These are phyloP conservation scores for Standfussiana lucernea DNA, from an alignment of 2,888 invertebrate species.

Conservation along the genomic window DNA sequence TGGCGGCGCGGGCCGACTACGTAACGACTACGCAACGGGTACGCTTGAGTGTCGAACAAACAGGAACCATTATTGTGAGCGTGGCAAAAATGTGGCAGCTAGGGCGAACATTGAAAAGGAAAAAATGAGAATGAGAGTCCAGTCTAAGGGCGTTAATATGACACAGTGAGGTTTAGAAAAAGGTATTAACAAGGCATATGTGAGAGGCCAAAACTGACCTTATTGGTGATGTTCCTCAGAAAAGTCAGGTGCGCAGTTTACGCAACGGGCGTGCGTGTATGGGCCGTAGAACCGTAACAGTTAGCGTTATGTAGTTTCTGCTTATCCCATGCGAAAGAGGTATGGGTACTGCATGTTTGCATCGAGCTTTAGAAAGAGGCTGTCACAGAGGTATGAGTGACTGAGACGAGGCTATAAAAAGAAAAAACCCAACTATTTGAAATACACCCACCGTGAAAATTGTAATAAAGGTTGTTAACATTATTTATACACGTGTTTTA, in stretches of 20 bases:
- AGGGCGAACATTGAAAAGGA: neutral
- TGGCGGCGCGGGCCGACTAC: slow-evolving; percentile 37
- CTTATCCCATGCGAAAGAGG: neutral
- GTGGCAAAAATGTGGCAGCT: slow-evolving; percentile 7
- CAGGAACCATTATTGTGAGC: slow-evolving; percentile 32
- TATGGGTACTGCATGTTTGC: neutral
- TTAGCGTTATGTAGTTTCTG: neutral
- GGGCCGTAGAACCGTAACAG: too few relatives aligned
- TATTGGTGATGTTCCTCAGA: neutral
- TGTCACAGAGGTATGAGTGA: neutral
- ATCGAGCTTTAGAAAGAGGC: neutral
- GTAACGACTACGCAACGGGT: slow-evolving; percentile 44
- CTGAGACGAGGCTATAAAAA: neutral
- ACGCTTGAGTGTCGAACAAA: slow-evolving; percentile 34
- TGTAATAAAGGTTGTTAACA: slow-evolving; percentile 8
- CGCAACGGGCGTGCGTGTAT: neutral
- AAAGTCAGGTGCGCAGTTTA: neutral
- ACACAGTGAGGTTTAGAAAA: neutral
- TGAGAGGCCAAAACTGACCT: neutral
- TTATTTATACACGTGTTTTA: slow-evolving; percentile 12
- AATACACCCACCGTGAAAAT: neutral
- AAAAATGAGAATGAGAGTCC: neutral
- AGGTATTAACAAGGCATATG: neutral
- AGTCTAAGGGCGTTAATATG: neutral
- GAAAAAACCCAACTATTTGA: neutral